Conservation (phyloP, 53 echinoderm and acorn worm species). For the Actinopyga echinites region DNA sequence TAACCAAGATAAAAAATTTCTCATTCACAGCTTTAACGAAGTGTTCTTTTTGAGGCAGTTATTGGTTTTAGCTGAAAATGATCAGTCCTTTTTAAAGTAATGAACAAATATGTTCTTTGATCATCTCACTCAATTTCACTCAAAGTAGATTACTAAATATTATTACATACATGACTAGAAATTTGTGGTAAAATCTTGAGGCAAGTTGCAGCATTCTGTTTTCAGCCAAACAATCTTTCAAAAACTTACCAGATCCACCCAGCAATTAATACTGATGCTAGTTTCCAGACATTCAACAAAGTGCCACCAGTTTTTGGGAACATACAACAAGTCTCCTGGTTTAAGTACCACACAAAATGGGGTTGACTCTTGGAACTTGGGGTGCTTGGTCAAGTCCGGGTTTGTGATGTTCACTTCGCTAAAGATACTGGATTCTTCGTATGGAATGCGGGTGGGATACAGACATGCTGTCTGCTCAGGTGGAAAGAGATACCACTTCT, state of each 20-base stretch:
- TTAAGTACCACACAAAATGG: conserved; percentile 70
- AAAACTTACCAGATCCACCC: conserved; percentile 86
- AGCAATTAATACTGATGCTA: conserved; percentile 82
- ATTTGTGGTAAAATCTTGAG: not conserved
- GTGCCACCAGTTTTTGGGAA: conserved; percentile 98
- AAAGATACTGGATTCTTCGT: conserved; percentile 93
- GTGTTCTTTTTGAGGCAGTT: too few species aligned
- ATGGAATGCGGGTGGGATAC: conserved; percentile 92
- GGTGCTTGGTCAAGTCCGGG: conserved; percentile 65
- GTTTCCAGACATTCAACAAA: conserved; percentile 83
- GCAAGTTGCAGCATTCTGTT: not conserved
- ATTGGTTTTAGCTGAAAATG: too few species aligned
- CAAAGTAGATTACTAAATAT: not conserved
- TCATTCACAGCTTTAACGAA: too few species aligned
- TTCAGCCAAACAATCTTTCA: not conserved
- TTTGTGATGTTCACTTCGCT: conserved; percentile 77
- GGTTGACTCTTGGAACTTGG: conserved; percentile 66
- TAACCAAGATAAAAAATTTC: too few species aligned
- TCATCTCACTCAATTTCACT: too few species aligned
- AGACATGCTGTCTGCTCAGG: conserved; percentile 72
- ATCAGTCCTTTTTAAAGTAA: too few species aligned
- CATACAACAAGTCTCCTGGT: conserved; percentile 86
- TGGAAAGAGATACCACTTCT: conserved; percentile 92
- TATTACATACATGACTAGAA: not conserved
- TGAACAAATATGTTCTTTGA: too few species aligned